phyloP scores from a whole-genome alignment of 2,888 invertebrate species.

The Malthinus seriepunctatus region DNA sequence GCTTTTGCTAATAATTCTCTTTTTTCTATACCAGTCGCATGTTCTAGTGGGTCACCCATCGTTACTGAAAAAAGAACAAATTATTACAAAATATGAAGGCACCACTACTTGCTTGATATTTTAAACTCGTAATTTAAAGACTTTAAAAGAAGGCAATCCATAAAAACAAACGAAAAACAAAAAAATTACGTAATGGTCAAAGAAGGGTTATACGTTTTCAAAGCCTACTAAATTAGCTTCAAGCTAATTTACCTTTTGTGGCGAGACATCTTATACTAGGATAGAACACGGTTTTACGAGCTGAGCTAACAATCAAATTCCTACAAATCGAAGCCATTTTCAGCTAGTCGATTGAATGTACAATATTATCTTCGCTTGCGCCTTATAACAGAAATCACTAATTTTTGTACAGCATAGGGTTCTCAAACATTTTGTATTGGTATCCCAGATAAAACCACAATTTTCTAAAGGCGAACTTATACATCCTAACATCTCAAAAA shows the following conservation, averaged over 20 bases:
- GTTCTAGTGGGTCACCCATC: constrained; percentile 88
- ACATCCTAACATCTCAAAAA: no score
- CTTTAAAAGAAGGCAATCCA: not conserved
- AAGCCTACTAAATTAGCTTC: not conserved
- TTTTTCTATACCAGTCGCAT: constrained; percentile 92
- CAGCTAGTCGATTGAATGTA: no score
- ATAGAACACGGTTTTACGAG: constrained; percentile 66
- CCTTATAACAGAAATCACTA: no score
- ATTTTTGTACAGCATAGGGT: no score
- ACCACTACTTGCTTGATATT: not conserved
- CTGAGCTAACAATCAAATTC: constrained; percentile 68
- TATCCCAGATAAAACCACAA: no score
- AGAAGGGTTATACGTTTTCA: not conserved
- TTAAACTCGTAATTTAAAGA: not conserved
- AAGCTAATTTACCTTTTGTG: constrained; percentile 63
- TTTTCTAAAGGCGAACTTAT: no score
- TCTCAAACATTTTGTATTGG: no score
- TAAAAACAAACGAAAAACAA: not conserved
- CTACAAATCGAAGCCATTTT: constrained; percentile 80
- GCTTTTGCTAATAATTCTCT: constrained; percentile 84
- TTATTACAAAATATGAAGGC: not conserved
- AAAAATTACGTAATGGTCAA: constrained; percentile 49
- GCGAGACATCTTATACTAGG: constrained; percentile 62
- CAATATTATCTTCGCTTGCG: no score
- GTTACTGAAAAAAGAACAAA: constrained; percentile 55